phyloP scores from a whole-genome alignment of 53 echinoderm and acorn worm genomes.

The Henricia sp. region DNA sequence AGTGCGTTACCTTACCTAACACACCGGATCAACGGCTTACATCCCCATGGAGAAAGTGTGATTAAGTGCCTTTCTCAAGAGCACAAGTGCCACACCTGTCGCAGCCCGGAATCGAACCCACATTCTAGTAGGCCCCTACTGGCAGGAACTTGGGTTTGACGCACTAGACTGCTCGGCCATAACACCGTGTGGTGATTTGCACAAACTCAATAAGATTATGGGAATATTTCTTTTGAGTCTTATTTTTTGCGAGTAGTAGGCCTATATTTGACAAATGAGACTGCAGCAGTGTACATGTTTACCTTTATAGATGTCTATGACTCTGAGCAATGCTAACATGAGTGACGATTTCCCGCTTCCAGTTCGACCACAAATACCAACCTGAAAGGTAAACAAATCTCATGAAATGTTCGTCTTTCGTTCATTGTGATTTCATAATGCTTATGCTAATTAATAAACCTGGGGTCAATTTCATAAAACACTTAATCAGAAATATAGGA shows the following conservation, averaged over 20 bases:
- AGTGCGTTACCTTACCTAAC: too few species aligned
- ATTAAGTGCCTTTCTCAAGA: too few species aligned
- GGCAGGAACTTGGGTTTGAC: neutral
- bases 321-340: constrained; percentile 41
- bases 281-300: neutral
- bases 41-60: too few species aligned
- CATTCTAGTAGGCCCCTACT: neutral
- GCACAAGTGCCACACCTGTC: too few species aligned
- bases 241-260: neutral
- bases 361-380: constrained; percentile 67
- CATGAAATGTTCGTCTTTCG: neutral
- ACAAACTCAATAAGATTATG: too few species aligned
- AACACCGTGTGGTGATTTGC: too few species aligned
- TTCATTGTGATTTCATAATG: neutral
- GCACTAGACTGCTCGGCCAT: neutral
- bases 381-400: neutral
- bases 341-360: constrained; percentile 64
- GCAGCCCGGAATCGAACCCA: too few species aligned
- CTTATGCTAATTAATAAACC: neutral
- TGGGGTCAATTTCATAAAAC: neutral
- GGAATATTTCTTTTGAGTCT: neutral
- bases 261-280: neutral
- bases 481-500: neutral
- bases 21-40: too few species aligned
- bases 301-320: constrained; percentile 63